Evolutionary conservation across 2,113 vertebrate genomes (phyloP), one percentile per base, ranked within the genome.

Genomic region (Ochotona princeps): DNA sequence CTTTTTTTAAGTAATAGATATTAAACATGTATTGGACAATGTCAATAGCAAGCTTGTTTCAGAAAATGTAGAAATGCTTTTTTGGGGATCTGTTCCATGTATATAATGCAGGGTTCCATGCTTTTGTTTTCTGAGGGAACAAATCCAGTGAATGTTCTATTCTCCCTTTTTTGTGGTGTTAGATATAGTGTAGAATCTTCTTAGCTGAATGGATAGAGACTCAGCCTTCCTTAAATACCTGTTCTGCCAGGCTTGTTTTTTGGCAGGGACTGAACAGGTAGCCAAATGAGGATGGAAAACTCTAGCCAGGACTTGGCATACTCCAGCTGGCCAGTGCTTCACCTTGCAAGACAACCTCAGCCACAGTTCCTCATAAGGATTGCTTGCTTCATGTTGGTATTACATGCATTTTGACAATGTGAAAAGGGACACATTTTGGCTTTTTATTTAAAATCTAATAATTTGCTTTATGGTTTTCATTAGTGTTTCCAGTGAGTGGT

Each of bases 11-110:
- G 81, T 92, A 83, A 81, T 67, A 92, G 38, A 73, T 18, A 73
- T 95, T 91, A 93, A 70, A 69, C 54, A 76, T 83, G 14, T 87
- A 32, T 63, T 93, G 72, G n/a, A 89, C 61, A 94, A 18, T 80
- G 47, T 81, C 32, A 91, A 95, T 94, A 83, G 87, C 11, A 74
- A 89, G n/a, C 51, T 60, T 84, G 54, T 89, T 87, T 72, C 47
- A 92, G 26, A 79, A 95, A 93, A 70, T 92, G 12, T 15, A 90
- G 78, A 74, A 75, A 25, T 57, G 0, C 44, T 63, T 69, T 89
- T 74, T 89, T 86, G 54, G 0, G 28, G 66, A 18, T 94, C 67
- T 81, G 1, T 80, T 74, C 26, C 44, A 91, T 95, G n/a, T 74
- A 49, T 79, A 44, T 44, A 44, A 44, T 44, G 35, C 20, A 57